Evolutionary conservation across 2,888 invertebrate species (phyloP).

Genomic region (Oegoconia quadripuncta): DNA sequence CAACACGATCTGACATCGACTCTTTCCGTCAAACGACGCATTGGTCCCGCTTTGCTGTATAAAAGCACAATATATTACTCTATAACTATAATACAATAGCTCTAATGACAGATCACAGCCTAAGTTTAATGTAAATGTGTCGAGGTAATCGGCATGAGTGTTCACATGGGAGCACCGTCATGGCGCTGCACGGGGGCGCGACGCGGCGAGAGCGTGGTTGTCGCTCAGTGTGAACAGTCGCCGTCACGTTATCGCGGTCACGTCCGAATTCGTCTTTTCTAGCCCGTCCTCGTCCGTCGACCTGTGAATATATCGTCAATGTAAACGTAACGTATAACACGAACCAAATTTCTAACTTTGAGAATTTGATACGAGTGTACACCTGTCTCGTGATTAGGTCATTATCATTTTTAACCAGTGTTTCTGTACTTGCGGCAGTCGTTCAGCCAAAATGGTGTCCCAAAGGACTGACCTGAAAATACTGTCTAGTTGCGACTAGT

Average conservation of each 20-base stretch:
- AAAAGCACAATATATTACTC: slow-evolving; percentile 50
- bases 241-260: slow-evolving; percentile 68
- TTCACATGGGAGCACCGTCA: slow-evolving; percentile 6
- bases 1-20: slow-evolving; percentile 16
- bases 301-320: slow-evolving; percentile 29
- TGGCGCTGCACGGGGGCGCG: slow-evolving; percentile 13
- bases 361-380: no score
- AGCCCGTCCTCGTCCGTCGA: slow-evolving; percentile 68
- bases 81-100: slow-evolving; percentile 42
- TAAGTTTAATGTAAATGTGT: slow-evolving; percentile 47
- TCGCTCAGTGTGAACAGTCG: slow-evolving; percentile 5
- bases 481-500: no score
- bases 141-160: slow-evolving; percentile 33
- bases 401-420: no score
- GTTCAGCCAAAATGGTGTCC: no score
- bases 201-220: slow-evolving; percentile 17
- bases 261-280: slow-evolving; percentile 51
- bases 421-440: no score
- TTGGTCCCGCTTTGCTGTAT: slow-evolving; percentile 56
- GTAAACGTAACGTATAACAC: neutral
- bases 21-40: slow-evolving; percentile 23
- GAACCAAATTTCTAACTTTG: no score
- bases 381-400: no score
- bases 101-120: slow-evolving; percentile 76
- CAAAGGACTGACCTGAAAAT: no score